Conservation (phyloP, 2,113 vertebrate species). For the Bettongia penicillata region DNA sequence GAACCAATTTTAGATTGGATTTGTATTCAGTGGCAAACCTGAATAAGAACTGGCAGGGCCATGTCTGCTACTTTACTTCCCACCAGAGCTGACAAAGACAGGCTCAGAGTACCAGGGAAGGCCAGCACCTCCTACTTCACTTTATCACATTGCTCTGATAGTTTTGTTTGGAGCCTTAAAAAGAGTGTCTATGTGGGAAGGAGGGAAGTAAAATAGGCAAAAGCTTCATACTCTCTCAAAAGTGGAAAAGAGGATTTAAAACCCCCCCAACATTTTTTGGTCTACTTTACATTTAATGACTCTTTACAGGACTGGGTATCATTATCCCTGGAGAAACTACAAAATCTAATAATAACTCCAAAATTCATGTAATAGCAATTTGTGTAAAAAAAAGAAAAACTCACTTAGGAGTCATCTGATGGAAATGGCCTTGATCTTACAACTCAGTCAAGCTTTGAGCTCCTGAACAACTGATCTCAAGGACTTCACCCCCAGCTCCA, state of each 20-base stretch:
- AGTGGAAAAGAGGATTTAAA: neutral
- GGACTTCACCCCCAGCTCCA: neutral
- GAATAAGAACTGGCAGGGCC: slow-evolving; percentile 1
- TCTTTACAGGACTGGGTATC: neutral
- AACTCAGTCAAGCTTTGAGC: neutral
- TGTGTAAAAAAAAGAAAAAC: neutral
- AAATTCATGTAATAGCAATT: neutral
- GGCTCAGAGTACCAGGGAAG: neutral
- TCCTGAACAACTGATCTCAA: neutral
- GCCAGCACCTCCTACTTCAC: slow-evolving; percentile 37
- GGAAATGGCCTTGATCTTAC: neutral
- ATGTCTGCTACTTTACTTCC: slow-evolving; percentile 31
- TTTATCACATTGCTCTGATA: slow-evolving; percentile 29
- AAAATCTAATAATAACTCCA: neutral
- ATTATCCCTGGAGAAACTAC: neutral
- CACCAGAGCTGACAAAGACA: slow-evolving; percentile 23
- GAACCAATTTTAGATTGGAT: slow-evolving; percentile 65
- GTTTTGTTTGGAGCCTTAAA: slow-evolving; percentile 7
- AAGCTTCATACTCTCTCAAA: neutral
- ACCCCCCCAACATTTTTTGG: neutral
- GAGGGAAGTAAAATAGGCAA: neutral
- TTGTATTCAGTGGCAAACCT: slow-evolving; percentile 40
- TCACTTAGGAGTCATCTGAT: neutral
- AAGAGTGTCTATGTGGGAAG: neutral
- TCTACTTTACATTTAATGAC: neutral